phyloP scores from a whole-genome alignment of 2,797 vertebrate genomes.

The Sebastolobus altivelis region DNA sequence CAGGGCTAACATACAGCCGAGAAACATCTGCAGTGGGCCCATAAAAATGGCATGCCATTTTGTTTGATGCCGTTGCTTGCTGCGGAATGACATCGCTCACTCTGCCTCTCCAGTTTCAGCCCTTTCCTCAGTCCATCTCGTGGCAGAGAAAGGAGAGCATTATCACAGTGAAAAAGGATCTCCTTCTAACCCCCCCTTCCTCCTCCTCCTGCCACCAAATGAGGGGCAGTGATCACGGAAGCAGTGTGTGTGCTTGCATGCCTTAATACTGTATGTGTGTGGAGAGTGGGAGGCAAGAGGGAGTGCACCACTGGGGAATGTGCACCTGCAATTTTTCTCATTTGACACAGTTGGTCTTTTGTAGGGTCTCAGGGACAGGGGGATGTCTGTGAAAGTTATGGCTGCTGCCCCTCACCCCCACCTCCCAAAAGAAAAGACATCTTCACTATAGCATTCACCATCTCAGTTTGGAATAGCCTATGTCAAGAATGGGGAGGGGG shows the following conservation, averaged over 20 bases:
- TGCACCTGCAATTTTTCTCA: slow-evolving; percentile 83
- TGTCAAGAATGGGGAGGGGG: neutral
- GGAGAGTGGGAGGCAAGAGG: slow-evolving; percentile 41
- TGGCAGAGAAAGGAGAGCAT: slow-evolving; percentile 74
- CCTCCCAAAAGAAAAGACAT: slow-evolving; percentile 40
- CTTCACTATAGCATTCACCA: slow-evolving; percentile 34
- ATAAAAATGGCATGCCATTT: slow-evolving; percentile 55
- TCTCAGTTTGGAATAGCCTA: slow-evolving; percentile 14
- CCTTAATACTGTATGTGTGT: slow-evolving; percentile 55
- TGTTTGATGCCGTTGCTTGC: slow-evolving; percentile 60
- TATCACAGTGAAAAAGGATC: slow-evolving; percentile 79
- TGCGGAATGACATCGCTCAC: slow-evolving; percentile 75
- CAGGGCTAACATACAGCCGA: slow-evolving; percentile 42
- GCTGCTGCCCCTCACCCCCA: slow-evolving; percentile 27
- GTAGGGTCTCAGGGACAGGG: slow-evolving; percentile 59
- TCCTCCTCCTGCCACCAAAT: slow-evolving; percentile 47
- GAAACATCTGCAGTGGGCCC: slow-evolving; percentile 71
- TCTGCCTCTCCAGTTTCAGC: slow-evolving; percentile 73
- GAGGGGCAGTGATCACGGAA: slow-evolving; percentile 69
- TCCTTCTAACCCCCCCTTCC: slow-evolving; percentile 36
- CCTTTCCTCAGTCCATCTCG: slow-evolving; percentile 61
- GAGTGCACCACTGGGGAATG: slow-evolving; percentile 76
- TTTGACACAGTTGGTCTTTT: slow-evolving; percentile 83
- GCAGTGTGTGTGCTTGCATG: slow-evolving; percentile 26
- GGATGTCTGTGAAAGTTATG: slow-evolving; percentile 70